A percentile compares a stretch with the other conserved stretches of the same genome.
Evolutionary conservation across 2,888 invertebrate genomes (phyloP).

Genomic region (Drosophila putrida): DNA sequence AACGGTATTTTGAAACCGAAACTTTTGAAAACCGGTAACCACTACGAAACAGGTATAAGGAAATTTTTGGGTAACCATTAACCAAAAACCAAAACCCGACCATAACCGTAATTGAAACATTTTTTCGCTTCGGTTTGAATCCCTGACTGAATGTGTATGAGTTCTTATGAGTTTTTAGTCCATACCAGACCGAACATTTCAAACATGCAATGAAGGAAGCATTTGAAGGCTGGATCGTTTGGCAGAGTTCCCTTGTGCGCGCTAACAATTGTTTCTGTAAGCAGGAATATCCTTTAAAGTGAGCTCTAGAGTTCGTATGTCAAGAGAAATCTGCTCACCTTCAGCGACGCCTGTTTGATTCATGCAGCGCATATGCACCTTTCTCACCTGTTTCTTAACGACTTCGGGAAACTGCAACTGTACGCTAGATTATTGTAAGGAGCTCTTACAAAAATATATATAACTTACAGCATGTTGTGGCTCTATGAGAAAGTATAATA

Average conservation of each 20-base stretch:
- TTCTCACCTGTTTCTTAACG: constrained; percentile 71
- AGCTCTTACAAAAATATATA: no score
- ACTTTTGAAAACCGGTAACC: no score
- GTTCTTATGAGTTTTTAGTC: neutral
- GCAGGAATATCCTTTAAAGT: neutral
- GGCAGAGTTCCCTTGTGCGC: constrained; percentile 63
- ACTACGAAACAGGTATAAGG: no score
- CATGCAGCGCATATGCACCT: constrained; percentile 76
- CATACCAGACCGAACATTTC: constrained; percentile 82
- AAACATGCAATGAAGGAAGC: constrained; percentile 83
- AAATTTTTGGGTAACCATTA: no score
- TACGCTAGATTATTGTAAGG: neutral
- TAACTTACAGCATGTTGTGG: constrained; percentile 55
- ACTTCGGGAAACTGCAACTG: constrained; percentile 79
- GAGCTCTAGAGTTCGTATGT: neutral
- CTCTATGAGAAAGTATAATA: constrained; percentile 30
- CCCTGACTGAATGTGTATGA: no score
- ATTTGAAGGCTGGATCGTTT: constrained; percentile 74
- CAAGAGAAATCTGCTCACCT: constrained; percentile 61
- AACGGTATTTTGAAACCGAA: no score
- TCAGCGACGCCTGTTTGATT: constrained; percentile 71
- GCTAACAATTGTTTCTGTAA: constrained; percentile 58
- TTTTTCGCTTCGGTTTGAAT: no score
- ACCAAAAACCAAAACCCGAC: no score
- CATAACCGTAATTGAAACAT: no score